Evolutionary conservation across 2,888 invertebrate species (phyloP).

Genomic region (Drosophila testacea): DNA sequence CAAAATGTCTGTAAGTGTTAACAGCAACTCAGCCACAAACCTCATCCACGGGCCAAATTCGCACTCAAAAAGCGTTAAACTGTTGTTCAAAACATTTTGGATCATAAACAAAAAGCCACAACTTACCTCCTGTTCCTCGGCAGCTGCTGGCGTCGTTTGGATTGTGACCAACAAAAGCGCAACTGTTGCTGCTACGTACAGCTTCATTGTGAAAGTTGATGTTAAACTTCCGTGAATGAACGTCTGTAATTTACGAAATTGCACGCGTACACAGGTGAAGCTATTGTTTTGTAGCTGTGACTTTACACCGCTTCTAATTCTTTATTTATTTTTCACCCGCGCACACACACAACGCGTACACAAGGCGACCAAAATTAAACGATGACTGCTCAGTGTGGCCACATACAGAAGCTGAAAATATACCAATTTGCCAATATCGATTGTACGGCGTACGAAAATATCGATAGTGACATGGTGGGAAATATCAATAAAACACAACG

Average conservation of each 20-base stretch:
- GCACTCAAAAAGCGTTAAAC: constrained; percentile 60
- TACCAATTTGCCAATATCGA: constrained; percentile 1
- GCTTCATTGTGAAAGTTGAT: constrained; percentile 54
- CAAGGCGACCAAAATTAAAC: constrained; percentile 22
- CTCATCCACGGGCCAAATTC: constrained; percentile 23
- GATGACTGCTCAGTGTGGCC: constrained; percentile 33
- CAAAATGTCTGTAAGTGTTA: constrained; percentile 39
- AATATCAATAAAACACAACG: not conserved
- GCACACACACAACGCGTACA: constrained; percentile 8
- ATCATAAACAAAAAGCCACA: constrained; percentile 53
- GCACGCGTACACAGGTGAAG: constrained; percentile 42
- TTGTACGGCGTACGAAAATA: not conserved
- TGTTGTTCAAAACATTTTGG: constrained; percentile 43
- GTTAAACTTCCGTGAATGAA: constrained; percentile 19
- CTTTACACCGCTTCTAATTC: constrained; percentile 51
- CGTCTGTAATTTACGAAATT: constrained; percentile 35
- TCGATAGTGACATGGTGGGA: not conserved
- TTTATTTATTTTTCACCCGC: constrained; percentile 40
- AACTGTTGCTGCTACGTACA: constrained; percentile 73
- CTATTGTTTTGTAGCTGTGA: constrained; percentile 29
- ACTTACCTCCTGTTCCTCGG: constrained; percentile 59
- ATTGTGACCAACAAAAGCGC: constrained; percentile 64
- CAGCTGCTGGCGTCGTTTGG: constrained; percentile 60
- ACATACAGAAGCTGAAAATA: not conserved
- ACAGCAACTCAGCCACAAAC: constrained; percentile 27